Conservation (phyloP, 1,140 invertebrate genomes). For the Hypothenemus hampei region DNA sequence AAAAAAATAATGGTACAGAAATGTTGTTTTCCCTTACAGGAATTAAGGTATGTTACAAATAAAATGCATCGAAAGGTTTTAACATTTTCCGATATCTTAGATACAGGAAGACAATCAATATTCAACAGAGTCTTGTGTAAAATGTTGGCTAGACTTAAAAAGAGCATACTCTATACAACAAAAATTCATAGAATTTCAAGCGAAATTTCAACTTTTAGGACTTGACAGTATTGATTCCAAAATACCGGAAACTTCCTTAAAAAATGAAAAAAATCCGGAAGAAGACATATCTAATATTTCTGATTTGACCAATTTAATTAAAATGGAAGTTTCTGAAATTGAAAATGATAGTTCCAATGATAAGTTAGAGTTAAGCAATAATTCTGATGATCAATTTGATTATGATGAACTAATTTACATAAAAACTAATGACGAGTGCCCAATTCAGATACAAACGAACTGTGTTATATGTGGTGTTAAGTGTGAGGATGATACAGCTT, state of each 20-base stretch:
- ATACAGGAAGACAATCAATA: neutral
- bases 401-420: conserved; percentile 16
- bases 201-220: conserved; percentile 8
- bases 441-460: neutral
- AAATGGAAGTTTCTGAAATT: neutral
- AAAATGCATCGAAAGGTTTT: too few species aligned
- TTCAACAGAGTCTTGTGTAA: conserved; percentile 20
- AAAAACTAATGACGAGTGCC: conserved; percentile 5
- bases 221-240: conserved; percentile 4
- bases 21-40: conserved; percentile 20
- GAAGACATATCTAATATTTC: neutral
- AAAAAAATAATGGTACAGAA: conserved; percentile 23
- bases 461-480: conserved; percentile 18
- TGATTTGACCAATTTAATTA: neutral
- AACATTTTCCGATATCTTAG: conserved; percentile 3
- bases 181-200: conserved; percentile 15
- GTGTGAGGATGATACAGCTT: conserved; percentile 10
- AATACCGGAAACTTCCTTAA: neutral
- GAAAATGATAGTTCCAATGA: too few species aligned
- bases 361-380: too few species aligned
- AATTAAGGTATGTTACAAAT: conserved; percentile 8
- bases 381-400: conserved; percentile 6
- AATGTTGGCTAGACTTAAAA: conserved; percentile 27
- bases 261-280: neutral
- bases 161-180: conserved; percentile 21